phyloP scores from a whole-genome alignment of 2,113 vertebrate genomes.

The Formicarius rufipectus region DNA sequence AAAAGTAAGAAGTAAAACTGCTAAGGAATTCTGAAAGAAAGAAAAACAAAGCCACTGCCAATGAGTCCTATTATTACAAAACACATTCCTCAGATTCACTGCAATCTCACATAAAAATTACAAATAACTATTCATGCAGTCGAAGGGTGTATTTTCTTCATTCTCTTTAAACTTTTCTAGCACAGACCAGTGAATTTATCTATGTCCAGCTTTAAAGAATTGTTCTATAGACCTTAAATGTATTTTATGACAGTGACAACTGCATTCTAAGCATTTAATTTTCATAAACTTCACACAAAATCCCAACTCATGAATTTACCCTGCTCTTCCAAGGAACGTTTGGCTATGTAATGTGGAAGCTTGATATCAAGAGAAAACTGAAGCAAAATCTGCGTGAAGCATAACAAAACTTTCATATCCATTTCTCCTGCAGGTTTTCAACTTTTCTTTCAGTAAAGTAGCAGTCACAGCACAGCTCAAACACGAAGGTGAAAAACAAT shows the following conservation, averaged over 20 bases:
- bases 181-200: neutral
- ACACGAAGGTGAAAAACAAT: neutral
- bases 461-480: neutral
- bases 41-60: slow-evolving; percentile 34
- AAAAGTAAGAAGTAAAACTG: neutral
- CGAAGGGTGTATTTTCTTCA: neutral
- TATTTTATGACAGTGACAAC: neutral
- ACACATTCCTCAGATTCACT: slow-evolving; percentile 9
- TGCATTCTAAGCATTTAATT: neutral
- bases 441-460: neutral
- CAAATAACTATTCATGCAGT: neutral
- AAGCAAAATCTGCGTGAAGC: neutral
- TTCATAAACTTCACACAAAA: neutral
- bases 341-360: neutral
- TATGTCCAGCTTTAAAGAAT: neutral
- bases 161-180: neutral
- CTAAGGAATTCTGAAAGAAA: slow-evolving; percentile 30
- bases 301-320: neutral
- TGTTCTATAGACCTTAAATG: neutral
- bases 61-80: neutral
- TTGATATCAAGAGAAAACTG: neutral
- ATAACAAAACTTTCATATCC: neutral
- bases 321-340: neutral
- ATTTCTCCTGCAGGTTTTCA: neutral
- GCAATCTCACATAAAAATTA: slow-evolving; percentile 31